Conservation (phyloP, 2,797 vertebrate species). For the Neosalanx taihuensis region DNA sequence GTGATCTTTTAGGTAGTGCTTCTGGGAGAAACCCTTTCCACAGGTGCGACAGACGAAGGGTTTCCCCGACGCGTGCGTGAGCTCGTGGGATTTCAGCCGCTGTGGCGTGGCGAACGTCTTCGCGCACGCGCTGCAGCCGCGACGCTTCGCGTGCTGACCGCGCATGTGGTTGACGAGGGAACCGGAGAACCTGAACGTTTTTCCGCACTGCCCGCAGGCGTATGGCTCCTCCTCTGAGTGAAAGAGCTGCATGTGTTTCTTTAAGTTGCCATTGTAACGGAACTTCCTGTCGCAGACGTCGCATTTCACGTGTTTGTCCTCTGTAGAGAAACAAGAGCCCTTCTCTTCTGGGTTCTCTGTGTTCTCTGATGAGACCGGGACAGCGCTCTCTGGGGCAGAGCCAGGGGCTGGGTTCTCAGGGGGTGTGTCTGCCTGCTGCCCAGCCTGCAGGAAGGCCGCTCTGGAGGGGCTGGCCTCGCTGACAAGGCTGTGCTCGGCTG, state of each 20-base stretch:
- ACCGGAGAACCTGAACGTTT: background rate
- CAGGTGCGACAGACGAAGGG: background rate
- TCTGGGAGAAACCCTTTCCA: background rate
- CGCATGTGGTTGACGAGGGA: background rate
- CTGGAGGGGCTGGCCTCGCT: no score
- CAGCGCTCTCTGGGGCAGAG: background rate
- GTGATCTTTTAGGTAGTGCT: background rate
- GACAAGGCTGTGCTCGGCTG: no score
- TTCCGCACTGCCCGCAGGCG: background rate
- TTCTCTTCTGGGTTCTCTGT: background rate
- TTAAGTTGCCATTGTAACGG: background rate
- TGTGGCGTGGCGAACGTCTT: background rate
- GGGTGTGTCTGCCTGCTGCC: no score
- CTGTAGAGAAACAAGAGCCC: background rate
- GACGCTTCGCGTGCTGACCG: background rate
- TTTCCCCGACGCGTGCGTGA: background rate
- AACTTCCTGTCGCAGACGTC: background rate
- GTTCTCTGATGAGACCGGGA: background rate
- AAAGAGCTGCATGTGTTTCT: background rate
- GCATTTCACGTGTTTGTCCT: background rate
- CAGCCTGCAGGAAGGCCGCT: no score
- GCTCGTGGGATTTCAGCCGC: background rate
- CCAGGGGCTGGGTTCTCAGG: no score
- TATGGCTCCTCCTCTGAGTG: background rate
- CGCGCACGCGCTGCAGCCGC: background rate